phyloP scores from a whole-genome alignment of 2,113 vertebrate species.

The Chlamydotis undulata region DNA sequence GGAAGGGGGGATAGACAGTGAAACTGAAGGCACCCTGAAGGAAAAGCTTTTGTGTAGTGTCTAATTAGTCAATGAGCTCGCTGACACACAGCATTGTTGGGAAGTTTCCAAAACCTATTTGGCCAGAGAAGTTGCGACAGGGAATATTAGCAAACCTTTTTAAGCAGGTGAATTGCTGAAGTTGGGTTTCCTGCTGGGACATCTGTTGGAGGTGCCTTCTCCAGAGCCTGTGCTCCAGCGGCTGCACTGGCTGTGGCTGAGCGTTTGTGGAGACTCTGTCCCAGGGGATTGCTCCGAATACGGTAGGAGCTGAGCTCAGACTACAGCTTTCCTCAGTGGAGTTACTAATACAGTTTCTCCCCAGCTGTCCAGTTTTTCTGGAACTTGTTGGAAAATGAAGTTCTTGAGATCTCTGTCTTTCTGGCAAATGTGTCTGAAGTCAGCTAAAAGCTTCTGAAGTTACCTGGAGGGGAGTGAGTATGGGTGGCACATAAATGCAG shows the following conservation, averaged over 20 bases:
- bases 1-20: background rate
- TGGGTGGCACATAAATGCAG: background rate
- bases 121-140: background rate
- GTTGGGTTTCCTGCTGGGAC: background rate
- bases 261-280: rapidly evolving
- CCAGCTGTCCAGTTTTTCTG: background rate
- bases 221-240: background rate
- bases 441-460: background rate
- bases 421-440: background rate
- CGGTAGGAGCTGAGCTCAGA: rapidly evolving
- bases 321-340: background rate
- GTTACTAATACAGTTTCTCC: background rate
- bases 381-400: background rate
- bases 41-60: conserved; percentile 5
- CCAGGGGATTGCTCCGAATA: background rate
- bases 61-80: conserved; percentile 44
- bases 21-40: background rate
- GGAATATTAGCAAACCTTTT: background rate
- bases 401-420: background rate
- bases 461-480: background rate
- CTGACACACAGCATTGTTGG: background rate
- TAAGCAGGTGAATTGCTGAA: background rate
- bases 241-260: background rate
- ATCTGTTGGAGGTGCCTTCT: background rate
- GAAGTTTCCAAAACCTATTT: conserved; percentile 20